Conservation (phyloP, 2,113 vertebrate species). For the Montifringilla adamsi region DNA sequence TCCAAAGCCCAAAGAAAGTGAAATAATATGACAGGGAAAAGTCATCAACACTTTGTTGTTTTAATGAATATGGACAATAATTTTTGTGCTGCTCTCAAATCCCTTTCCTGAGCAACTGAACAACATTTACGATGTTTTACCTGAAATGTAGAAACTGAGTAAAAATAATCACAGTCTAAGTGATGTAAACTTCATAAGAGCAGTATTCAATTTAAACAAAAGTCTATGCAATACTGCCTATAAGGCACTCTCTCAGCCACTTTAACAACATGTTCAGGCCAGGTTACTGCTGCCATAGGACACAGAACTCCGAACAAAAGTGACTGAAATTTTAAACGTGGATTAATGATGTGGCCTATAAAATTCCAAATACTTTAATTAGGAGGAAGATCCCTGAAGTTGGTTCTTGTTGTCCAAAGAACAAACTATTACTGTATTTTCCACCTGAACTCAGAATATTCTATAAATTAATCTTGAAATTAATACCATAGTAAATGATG, state of each 20-base stretch:
- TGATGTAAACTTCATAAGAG: neutral
- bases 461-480: neutral
- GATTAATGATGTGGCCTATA: neutral
- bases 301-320: neutral
- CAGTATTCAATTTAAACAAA: neutral
- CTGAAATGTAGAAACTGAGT: neutral
- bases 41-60: neutral
- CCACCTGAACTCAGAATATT: neutral
- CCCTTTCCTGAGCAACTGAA: neutral
- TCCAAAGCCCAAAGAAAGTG: neutral
- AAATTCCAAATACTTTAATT: neutral
- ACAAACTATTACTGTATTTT: neutral
- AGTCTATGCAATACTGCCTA: neutral
- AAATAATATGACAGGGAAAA: neutral
- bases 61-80: neutral
- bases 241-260: neutral
- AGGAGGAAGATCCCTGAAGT: neutral
- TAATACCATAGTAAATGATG: neutral
- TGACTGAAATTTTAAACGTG: neutral
- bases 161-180: neutral
- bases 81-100: neutral
- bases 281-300: neutral
- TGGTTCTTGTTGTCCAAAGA: neutral
- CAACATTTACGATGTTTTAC: neutral
- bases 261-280: neutral